Base-by-base conservation (phyloP, 2,113 vertebrate genomes). In the Silurus meridionalis region DNA sequence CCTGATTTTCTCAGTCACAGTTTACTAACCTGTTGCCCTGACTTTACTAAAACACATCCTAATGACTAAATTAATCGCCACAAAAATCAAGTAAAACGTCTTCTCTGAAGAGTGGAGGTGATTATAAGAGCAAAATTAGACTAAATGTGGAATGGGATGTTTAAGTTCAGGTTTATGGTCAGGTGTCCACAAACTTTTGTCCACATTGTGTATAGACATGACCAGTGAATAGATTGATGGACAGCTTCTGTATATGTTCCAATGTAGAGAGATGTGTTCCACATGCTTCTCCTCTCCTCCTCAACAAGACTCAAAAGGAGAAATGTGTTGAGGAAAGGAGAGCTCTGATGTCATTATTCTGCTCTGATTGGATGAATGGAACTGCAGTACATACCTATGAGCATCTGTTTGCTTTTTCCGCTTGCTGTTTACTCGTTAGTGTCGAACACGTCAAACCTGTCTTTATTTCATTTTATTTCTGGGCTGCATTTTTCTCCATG, bases 301-400 rank as follows among this genome's bases (percentile, higher is more conserved):
- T 71, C 53, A 55, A 13, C 46, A n/a, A 25, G 11, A n/a, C 58
- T 86, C 89, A 87, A 60, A 89, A 48, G 71, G 77, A 86, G 91
- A 90, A 90, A 89, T 86, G 89, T 84, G 88, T 75, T 87, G 91
- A 91, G 88, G 90, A 55, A 14, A 9, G 89, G 88, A 69, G 66
- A 69, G 13, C 25, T 37, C 4, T 69, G 6, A 0, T 74, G 11
- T 50, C 11, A 10, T 55, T 77, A 53, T 25, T 78, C 52, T 7
- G n/a, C 15, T 4, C 52, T 77, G 23, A 6, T 55, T 37, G 37
- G 52, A 11, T 53, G 52, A 72, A 5, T 72, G 46, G 28, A 37
- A 1, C 63, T 66, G 63, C 9, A 17, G 37, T 4, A 63, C 61
- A 5, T 66, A 8, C n/a, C 61, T 66, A 5, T 10, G 11, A 77